Percentiles rank a stretch among this genome's conserved stretches.
phyloP scores from a whole-genome alignment of 2,888 invertebrate species.

The Elysia crispata region DNA sequence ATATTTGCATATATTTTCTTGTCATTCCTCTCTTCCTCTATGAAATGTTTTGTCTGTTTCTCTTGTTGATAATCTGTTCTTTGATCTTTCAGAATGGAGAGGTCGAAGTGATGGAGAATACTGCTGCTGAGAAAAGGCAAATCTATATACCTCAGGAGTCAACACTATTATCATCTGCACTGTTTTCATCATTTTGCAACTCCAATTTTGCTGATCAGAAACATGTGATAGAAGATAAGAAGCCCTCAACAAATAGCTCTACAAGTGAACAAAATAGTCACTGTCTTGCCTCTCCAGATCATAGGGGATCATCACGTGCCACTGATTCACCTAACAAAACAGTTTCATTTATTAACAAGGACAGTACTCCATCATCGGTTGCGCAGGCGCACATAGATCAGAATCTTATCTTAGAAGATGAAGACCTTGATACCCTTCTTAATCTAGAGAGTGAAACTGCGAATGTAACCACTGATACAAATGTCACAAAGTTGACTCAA shows the following conservation, averaged over 20 bases:
- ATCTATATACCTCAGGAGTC: too few species aligned
- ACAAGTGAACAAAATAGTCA: not conserved
- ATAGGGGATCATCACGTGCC: not conserved
- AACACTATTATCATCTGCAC: not conserved
- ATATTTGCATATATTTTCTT: too few species aligned
- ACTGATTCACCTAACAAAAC: not conserved
- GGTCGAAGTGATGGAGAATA: slow-evolving; percentile 33
- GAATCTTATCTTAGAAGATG: slow-evolving; percentile 34
- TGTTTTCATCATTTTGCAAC: too few species aligned
- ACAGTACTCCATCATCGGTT: not conserved
- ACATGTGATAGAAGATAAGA: not conserved
- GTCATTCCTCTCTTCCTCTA: too few species aligned
- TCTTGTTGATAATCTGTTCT: not conserved
- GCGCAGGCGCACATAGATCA: not conserved
- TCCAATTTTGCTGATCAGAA: not conserved
- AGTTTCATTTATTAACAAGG: not conserved
- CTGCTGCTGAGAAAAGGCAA: slow-evolving; percentile 24
- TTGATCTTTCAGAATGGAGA: slow-evolving; percentile 32
- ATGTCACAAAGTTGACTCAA: too few species aligned
- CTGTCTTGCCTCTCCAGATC: not conserved
- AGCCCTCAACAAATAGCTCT: not conserved
- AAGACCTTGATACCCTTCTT: slow-evolving; percentile 35
- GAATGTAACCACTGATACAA: too few species aligned
- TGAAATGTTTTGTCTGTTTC: too few species aligned
- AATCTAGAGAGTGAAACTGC: slow-evolving; percentile 13